These are phyloP conservation scores for Macrosteles quadrilineatus DNA, from an alignment of 1,140 invertebrate genomes.

Conservation along the genomic window DNA sequence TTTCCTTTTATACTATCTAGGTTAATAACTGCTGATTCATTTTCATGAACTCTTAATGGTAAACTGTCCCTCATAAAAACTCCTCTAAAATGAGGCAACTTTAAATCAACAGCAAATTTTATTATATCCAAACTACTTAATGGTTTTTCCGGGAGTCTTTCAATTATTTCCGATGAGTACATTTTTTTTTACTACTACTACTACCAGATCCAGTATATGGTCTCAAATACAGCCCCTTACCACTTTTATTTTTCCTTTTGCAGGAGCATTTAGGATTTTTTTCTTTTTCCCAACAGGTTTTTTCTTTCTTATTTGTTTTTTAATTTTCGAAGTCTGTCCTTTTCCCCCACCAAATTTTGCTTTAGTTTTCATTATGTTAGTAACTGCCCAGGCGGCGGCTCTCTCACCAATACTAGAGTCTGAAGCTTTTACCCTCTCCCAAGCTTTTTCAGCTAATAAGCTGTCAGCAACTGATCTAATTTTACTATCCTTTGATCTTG, in stretches of 20 bases:
- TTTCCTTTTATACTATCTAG: conserved; percentile 39
- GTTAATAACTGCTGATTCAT: conserved; percentile 46
- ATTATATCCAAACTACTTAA: conserved; percentile 23
- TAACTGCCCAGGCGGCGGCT: conserved; percentile 44
- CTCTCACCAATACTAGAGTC: conserved; percentile 48
- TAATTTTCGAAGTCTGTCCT: background rate
- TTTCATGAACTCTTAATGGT: conserved; percentile 36
- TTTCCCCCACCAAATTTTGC: conserved; percentile 41
- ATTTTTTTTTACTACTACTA: conserved; percentile 20
- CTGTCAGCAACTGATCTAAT: conserved; percentile 50
- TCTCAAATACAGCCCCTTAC: conserved; percentile 29
- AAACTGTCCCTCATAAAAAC: conserved; percentile 37
- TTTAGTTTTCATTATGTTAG: conserved; percentile 47
- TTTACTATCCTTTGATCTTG: conserved; percentile 44
- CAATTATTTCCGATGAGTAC: background rate
- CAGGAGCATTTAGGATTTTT: background rate
- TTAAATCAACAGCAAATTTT: background rate
- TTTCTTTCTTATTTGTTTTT: background rate
- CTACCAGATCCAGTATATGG: conserved; percentile 26
- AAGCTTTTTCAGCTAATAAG: conserved; percentile 48
- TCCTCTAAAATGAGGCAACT: conserved; percentile 33
- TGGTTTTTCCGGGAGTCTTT: conserved; percentile 14
- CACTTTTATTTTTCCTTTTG: background rate
- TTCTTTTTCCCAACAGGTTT: background rate
- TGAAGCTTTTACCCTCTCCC: conserved; percentile 47